These are phyloP conservation scores for Patiria miniata DNA, from an alignment of 35 echinoderm and acorn worm species.

Conservation along the genomic window DNA sequence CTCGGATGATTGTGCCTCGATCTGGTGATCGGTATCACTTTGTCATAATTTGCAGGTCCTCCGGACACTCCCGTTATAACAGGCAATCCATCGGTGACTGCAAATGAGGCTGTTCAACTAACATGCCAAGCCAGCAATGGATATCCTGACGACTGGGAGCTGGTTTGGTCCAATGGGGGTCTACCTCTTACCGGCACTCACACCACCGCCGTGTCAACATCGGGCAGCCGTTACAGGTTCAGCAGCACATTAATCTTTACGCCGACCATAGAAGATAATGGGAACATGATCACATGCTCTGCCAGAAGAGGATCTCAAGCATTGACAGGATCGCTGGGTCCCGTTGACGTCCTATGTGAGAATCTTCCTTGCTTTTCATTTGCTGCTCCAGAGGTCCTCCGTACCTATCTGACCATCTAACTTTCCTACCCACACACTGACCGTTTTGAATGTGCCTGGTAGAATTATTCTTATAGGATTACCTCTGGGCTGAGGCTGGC, in stretches of 20 bases:
- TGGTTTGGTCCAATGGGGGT: background rate
- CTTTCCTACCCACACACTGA: too few species aligned
- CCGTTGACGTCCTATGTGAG: background rate
- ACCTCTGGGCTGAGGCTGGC: too few species aligned
- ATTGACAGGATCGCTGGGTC: background rate
- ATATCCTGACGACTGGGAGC: background rate
- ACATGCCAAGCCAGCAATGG: background rate
- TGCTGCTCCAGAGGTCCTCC: too few species aligned
- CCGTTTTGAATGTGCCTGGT: too few species aligned
- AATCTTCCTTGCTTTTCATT: too few species aligned
- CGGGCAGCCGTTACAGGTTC: background rate
- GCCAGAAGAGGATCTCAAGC: background rate
- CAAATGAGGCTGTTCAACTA: background rate
- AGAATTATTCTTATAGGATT: too few species aligned
- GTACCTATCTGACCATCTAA: too few species aligned
- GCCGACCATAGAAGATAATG: background rate
- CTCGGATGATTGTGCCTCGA: too few species aligned
- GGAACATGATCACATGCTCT: background rate
- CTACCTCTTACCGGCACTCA: background rate
- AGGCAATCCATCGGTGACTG: background rate
- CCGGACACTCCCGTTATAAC: constrained; percentile 9
- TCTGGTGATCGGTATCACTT: too few species aligned
- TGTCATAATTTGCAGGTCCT: background rate
- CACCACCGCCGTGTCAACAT: background rate
- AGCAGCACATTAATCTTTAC: background rate